A percentile compares a stretch with the other conserved stretches of the same genome.
Evolutionary conservation across 2,797 vertebrate genomes (phyloP).

Genomic region (Vespertilio murinus): DNA sequence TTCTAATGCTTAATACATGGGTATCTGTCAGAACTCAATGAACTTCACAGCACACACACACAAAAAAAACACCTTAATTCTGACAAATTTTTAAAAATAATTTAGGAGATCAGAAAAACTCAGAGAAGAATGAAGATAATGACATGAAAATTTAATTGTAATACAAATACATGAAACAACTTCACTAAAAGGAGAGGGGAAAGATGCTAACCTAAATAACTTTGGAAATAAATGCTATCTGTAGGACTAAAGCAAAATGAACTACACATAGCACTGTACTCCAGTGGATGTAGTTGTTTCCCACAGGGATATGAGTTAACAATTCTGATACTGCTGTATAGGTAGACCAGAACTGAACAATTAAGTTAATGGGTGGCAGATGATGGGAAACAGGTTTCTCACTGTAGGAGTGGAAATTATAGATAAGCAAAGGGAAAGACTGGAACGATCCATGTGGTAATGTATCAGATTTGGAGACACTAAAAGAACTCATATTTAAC

Average conservation of each 20-base stretch:
- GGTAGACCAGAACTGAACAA: neutral
- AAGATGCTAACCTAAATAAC: neutral
- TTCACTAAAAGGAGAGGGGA: neutral
- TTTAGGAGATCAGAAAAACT: neutral
- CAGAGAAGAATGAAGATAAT: neutral
- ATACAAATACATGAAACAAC: neutral
- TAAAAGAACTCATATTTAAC: neutral
- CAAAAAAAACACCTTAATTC: neutral
- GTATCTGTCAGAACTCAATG: neutral
- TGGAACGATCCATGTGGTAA: neutral
- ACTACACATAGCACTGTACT: neutral
- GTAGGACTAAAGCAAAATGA: neutral
- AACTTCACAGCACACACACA: neutral
- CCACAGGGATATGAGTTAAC: neutral
- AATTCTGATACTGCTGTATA: neutral
- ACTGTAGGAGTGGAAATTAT: neutral
- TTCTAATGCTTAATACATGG: neutral
- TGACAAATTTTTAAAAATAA: neutral
- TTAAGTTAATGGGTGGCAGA: neutral
- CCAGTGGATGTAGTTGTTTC: neutral
- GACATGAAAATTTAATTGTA: neutral
- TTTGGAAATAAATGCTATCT: neutral
- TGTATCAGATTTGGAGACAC: neutral
- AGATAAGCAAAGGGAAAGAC: neutral
- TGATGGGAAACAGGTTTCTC: neutral